phyloP scores from a whole-genome alignment of 2,113 vertebrate species.

The Mionectes macconnelli region DNA sequence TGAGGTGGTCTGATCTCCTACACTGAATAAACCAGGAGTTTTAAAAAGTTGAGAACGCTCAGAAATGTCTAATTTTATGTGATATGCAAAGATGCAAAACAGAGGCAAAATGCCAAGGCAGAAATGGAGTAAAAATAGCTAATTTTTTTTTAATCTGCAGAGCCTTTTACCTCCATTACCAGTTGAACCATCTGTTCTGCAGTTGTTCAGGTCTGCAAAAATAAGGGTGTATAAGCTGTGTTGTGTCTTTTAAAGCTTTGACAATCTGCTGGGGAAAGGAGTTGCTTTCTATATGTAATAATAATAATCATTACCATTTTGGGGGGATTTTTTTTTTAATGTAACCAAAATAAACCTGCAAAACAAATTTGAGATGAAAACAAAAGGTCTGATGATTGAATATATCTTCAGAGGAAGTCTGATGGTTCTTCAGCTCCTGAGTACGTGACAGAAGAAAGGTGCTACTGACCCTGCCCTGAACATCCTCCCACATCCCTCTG shows the following conservation, averaged over 20 bases:
- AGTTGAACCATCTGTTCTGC: conserved; percentile 44
- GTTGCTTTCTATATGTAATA: background rate
- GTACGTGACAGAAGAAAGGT: rapidly evolving
- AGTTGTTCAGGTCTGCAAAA: background rate
- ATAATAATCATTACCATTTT: background rate
- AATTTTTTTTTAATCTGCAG: conserved; percentile 18
- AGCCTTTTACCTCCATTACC: conserved; percentile 27
- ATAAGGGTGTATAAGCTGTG: background rate
- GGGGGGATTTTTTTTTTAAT: rapidly evolving
- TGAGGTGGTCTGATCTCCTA: background rate
- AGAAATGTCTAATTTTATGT: background rate
- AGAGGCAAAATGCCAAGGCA: background rate
- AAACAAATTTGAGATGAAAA: background rate
- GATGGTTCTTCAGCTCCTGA: background rate
- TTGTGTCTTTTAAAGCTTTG: background rate
- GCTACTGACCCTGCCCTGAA: background rate
- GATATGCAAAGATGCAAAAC: background rate
- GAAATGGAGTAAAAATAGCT: background rate
- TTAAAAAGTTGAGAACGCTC: background rate
- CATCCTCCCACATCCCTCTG: background rate
- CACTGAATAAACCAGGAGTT: background rate
- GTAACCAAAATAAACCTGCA: background rate
- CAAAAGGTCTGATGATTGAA: background rate
- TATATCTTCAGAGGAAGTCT: background rate
- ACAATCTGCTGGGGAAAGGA: background rate